Evolutionary conservation across 2,888 invertebrate genomes (phyloP).

Genomic region (Thymelicus acteon): DNA sequence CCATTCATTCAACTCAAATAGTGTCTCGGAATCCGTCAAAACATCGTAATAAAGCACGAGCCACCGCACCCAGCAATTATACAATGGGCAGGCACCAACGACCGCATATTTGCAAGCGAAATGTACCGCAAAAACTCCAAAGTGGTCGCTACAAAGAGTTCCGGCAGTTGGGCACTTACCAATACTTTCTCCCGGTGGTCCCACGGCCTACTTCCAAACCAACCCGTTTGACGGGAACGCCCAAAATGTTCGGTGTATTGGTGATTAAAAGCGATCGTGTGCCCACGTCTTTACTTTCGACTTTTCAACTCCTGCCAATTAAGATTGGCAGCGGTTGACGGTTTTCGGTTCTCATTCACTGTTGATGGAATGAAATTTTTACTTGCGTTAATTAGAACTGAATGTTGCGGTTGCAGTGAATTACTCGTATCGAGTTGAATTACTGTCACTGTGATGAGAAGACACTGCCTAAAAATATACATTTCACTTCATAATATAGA

Average conservation of each 20-base stretch:
- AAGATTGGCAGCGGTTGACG: conserved; percentile 48
- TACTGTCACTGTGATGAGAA: not conserved
- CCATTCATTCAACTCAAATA: conserved; percentile 22
- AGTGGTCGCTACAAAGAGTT: conserved; percentile 63
- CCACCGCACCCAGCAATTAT: conserved; percentile 67
- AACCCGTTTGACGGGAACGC: conserved; percentile 75
- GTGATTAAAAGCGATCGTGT: conserved; percentile 74
- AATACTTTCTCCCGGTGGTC: conserved; percentile 78
- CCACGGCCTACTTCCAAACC: conserved; percentile 74
- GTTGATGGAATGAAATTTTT: conserved; percentile 17
- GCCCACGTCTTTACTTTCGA: conserved; percentile 68
- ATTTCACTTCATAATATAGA: not conserved
- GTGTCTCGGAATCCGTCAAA: conserved; percentile 27
- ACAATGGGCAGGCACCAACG: conserved; percentile 49
- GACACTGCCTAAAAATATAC: not conserved
- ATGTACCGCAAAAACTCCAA: conserved; percentile 60
- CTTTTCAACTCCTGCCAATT: conserved; percentile 67
- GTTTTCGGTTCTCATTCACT: conserved; percentile 44
- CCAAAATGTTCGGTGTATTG: conserved; percentile 63
- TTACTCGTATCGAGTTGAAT: not conserved
- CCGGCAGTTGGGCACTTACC: conserved; percentile 59
- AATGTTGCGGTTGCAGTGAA: not conserved
- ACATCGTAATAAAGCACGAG: conserved; percentile 38
- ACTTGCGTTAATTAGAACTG: conserved; percentile 25
- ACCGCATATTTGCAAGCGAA: conserved; percentile 66